A percentile compares a stretch with the other conserved stretches of the same genome.
Conservation (phyloP, 2,888 invertebrate genomes). For the Leptopilina myrica region DNA sequence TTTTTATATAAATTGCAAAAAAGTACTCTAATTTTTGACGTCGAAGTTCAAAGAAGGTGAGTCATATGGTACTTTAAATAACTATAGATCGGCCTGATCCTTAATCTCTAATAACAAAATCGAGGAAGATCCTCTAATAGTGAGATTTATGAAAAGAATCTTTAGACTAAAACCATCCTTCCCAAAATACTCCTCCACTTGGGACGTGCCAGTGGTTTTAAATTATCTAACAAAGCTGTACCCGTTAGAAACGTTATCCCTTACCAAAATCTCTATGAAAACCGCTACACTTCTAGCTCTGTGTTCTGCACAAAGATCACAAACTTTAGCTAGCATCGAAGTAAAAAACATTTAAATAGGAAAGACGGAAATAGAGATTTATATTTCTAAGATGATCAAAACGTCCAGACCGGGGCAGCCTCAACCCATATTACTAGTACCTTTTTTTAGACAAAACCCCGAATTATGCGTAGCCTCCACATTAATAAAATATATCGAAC, state of each 20-base stretch:
- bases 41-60: background rate
- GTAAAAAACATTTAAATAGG: slow-evolving; percentile 41
- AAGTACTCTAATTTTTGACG: no score
- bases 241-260: background rate
- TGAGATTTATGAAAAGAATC: background rate
- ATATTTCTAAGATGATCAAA: slow-evolving; percentile 45
- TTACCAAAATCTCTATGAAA: background rate
- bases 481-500: slow-evolving; percentile 45
- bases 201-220: background rate
- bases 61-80: background rate
- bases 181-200: background rate
- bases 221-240: background rate
- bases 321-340: slow-evolving; percentile 44
- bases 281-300: background rate
- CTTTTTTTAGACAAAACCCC: slow-evolving; percentile 39
- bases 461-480: slow-evolving; percentile 47
- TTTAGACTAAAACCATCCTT: background rate
- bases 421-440: slow-evolving; percentile 44
- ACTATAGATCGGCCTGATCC: background rate
- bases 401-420: slow-evolving; percentile 32
- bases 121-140: no score
- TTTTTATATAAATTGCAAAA: no score
- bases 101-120: no score
- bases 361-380: slow-evolving; percentile 51
- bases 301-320: background rate